Conservation (phyloP, 2,113 vertebrate species). For the Gopherus evgoodei region DNA sequence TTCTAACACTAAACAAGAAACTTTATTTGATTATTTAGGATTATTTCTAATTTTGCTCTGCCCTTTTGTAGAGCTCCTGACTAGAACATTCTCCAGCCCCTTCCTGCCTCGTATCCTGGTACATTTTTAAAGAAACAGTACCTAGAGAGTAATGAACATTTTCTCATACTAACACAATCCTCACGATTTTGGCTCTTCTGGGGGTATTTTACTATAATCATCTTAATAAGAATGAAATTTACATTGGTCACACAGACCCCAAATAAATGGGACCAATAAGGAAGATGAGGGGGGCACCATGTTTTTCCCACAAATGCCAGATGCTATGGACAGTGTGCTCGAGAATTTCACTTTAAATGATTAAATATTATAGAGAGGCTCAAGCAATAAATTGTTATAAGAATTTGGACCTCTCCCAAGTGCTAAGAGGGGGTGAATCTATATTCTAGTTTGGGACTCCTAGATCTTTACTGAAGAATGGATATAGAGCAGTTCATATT, state of each 20-base stretch:
- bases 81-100: neutral
- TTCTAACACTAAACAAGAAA: neutral
- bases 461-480: neutral
- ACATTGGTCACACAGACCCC: neutral
- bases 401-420: neutral
- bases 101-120: neutral
- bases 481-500: neutral
- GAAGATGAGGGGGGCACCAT: neutral
- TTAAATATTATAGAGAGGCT: conserved; percentile 16
- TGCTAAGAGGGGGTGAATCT: neutral
- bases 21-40: neutral
- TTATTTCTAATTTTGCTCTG: neutral
- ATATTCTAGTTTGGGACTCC: neutral
- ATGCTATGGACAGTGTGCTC: neutral
- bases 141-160: neutral
- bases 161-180: neutral
- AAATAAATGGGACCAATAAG: neutral
- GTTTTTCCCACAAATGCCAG: conserved; percentile 11
- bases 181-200: neutral
- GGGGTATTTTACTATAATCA: neutral
- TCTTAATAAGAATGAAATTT: neutral
- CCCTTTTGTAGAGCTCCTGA: neutral
- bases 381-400: conserved; percentile 4
- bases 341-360: conserved; percentile 9
- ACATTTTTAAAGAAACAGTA: neutral